These are phyloP conservation scores for Nyctibius bracteatus DNA, from an alignment of 2,113 vertebrate genomes.

Conservation along the genomic window DNA sequence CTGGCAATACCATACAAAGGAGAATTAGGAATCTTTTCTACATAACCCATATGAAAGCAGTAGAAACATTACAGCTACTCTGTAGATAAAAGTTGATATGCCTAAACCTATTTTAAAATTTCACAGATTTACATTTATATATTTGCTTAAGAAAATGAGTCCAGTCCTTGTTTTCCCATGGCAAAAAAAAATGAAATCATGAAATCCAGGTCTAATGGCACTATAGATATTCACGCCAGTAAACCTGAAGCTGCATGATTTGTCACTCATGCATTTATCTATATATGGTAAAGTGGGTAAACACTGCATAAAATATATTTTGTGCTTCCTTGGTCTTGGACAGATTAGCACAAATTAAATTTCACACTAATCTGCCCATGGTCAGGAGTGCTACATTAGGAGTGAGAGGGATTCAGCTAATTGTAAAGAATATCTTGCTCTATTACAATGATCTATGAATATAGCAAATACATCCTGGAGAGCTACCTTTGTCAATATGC, in stretches of 20 bases:
- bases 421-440: constrained; percentile 50
- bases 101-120: neutral
- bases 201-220: constrained; percentile 25
- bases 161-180: neutral
- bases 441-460: constrained; percentile 23
- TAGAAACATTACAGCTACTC: neutral
- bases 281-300: constrained; percentile 60
- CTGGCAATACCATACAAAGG: neutral
- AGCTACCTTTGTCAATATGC: neutral
- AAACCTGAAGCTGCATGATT: constrained; percentile 59
- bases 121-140: neutral
- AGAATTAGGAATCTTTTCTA: neutral
- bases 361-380: constrained; percentile 73
- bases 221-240: constrained; percentile 39
- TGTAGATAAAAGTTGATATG: neutral
- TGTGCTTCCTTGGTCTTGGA: constrained; percentile 65
- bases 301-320: constrained; percentile 66
- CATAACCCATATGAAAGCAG: neutral
- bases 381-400: constrained; percentile 58
- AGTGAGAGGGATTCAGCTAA: constrained; percentile 55
- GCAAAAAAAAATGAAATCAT: constrained; percentile 48
- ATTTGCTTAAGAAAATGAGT: neutral
- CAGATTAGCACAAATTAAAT: constrained; percentile 74
- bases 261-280: constrained; percentile 67
- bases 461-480: neutral